Base-by-base conservation (phyloP, 1,140 invertebrate genomes). In the Tetramorium simillimum region DNA sequence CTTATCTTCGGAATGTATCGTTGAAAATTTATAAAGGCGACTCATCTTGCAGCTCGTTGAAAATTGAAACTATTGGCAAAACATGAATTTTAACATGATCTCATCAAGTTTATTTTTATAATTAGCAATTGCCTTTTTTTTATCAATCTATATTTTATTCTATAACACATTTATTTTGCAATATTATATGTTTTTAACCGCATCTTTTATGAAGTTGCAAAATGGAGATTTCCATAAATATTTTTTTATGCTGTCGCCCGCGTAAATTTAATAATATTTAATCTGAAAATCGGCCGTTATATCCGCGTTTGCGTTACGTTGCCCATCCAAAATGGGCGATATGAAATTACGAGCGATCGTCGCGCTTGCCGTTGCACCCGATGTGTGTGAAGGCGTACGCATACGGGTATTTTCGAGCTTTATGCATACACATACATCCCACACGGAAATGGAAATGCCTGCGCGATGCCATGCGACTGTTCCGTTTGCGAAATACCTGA, bases 391-490 rank as follows among this genome's bases (percentile, higher is more conserved):
- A 70, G 58, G 43, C 43, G 58, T 63, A 43, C 56, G 49, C 63
- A n/a, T 18, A 63, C 43, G 62, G 21, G 10, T 53, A 53, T 84
- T 84, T 84, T 84, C 72, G 62, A 69, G 40, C 21, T 77, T 37
- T 65, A 37, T 49, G 21, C 65, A 69, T 28, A 46, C 21, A 69
- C 40, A 49, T 16, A 46, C 40, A 49, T 49, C 14, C 40, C 40
- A 43, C 80, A 21, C 86, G 86, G 86, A 88, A 88, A 88, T 88
- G 86, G 86, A 77, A 87, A 87, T 86, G 86, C 63, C 46, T 70
- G 62, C 16, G 62, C 81, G 40, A 75, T 63, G 43, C 40, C 53
- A 62, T 56, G 63, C 73, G 84, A 53, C 86, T 77, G 86, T 77
- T 85, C 58, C 86, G 86, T 63, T 77, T 72, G 37, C 82, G 63